Evolutionary conservation across 2,888 invertebrate genomes (phyloP), one percentile per base, ranked within the genome.

Genomic region (Drosophila meridionalis): DNA sequence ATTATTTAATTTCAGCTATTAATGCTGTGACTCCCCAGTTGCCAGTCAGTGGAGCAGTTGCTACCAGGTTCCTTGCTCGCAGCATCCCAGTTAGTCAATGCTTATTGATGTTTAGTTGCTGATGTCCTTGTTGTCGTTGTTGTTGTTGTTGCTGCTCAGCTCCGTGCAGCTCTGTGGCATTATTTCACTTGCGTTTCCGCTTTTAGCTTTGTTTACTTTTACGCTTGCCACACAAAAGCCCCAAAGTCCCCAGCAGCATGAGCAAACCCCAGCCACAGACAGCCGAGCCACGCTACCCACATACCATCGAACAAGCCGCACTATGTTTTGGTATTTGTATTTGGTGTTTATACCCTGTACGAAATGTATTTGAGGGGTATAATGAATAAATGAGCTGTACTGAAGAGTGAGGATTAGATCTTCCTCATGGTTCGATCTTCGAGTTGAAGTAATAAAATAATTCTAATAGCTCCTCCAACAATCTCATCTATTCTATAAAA

Each of bases 151-250:
- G 40, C 40, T 55, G 73, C 47, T 81, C 20, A 77, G 78, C 59
- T 73, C 53, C 78, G 60, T 78, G 78, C 77, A 72, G 81, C 78
- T 77, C 78, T 78, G 80, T 62, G 79, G 74, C 80, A 82, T 82
- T 82, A 84, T 84, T 82, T 82, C 80, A 85, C 83, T 85, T 88
- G 85, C 89, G 90, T 88, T 85, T 85, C 85, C 90, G 87, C 85
- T 90, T 88, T 85, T 90, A 80, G 90, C 90, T 76, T 86, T 85
- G 90, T 85, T 85, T 85, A 85, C 89, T 86, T 88, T 85, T 85
- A 80, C 90, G 90, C 85, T 85, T 82, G 78, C 87, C 89, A 73
- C 84, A 83, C 87, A 83, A 89, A 83, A 86, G 88, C 88, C 86
- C 86, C 88, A 79, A 89, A 89, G 87, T 70, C 81, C 90, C 90